Percentiles rank a stretch among this genome's conserved stretches.
Conservation (phyloP, 2,888 invertebrate species). For the Rhodophaea formosa region DNA sequence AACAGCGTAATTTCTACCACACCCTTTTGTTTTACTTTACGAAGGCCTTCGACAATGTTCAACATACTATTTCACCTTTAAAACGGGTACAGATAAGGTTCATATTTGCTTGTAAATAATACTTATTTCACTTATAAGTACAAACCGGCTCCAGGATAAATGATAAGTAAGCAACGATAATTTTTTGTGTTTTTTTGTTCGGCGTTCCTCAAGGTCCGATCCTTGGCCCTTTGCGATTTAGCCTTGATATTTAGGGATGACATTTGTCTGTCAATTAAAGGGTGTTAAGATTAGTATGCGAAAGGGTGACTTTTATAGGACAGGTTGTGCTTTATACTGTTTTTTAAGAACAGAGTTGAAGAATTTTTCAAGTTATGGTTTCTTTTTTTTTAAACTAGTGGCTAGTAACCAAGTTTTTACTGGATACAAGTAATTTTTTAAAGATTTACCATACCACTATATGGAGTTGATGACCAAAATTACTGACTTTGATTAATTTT, state of each 20-base stretch:
- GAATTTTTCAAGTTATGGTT: no score
- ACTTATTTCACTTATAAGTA: conserved; percentile 17
- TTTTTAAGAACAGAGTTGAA: neutral
- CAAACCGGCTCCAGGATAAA: conserved; percentile 28
- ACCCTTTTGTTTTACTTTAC: conserved; percentile 48
- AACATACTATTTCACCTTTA: conserved; percentile 10
- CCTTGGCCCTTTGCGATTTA: conserved; percentile 23
- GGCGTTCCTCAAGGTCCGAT: conserved; percentile 27
- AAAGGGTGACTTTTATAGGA: conserved; percentile 7
- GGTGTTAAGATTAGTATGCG: conserved; percentile 16
- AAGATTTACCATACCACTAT: no score
- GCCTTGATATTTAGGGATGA: conserved; percentile 20
- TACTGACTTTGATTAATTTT: no score
- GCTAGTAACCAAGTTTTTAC: no score
- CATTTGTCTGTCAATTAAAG: conserved; percentile 19
- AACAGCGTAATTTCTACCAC: conserved; percentile 48
- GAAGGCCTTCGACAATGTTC: conserved; percentile 44
- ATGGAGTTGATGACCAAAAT: no score
- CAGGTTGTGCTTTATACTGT: conserved; percentile 2
- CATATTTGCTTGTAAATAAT: neutral
- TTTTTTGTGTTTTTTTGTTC: conserved; percentile 27
- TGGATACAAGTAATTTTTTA: no score
- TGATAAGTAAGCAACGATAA: conserved; percentile 27
- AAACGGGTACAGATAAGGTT: neutral
- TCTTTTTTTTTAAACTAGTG: no score